Conservation (phyloP, 1,140 invertebrate genomes). For the Philopotamus ludificatus region DNA sequence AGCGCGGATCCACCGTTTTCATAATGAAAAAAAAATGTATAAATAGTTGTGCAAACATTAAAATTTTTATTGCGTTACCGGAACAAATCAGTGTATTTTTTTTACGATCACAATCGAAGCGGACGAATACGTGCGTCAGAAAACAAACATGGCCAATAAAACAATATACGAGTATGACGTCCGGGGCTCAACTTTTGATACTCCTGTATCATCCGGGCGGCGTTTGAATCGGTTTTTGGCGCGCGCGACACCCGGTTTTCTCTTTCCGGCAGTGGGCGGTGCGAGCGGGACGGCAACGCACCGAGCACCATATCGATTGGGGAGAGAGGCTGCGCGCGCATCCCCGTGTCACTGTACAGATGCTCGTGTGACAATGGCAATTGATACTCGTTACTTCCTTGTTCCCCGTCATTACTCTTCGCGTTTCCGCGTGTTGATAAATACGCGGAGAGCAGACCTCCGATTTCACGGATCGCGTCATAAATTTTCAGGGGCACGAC, state of each 20-base stretch:
- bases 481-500: too few relatives aligned
- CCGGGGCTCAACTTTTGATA: not conserved
- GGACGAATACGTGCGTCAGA: too few relatives aligned
- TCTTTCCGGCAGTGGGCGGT: not conserved
- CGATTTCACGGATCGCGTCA: too few relatives aligned
- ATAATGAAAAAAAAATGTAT: too few relatives aligned
- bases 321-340: not conserved
- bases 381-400: not conserved
- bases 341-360: conserved; percentile 1
- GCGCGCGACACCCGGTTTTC: not conserved
- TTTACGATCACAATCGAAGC: too few relatives aligned
- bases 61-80: not conserved
- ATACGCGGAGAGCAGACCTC: too few relatives aligned
- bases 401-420: not conserved
- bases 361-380: conserved; percentile 10
- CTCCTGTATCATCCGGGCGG: not conserved
- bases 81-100: not conserved
- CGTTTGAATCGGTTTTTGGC: not conserved
- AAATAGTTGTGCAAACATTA: not conserved
- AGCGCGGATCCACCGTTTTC: too few relatives aligned
- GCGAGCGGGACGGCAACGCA: not conserved
- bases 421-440: too few relatives aligned
- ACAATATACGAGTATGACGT: not conserved
- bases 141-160: not conserved
- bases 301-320: conserved; percentile 1